Evolutionary conservation across 2,888 invertebrate species (phyloP).

Genomic region (Rugalucina vietnamica): DNA sequence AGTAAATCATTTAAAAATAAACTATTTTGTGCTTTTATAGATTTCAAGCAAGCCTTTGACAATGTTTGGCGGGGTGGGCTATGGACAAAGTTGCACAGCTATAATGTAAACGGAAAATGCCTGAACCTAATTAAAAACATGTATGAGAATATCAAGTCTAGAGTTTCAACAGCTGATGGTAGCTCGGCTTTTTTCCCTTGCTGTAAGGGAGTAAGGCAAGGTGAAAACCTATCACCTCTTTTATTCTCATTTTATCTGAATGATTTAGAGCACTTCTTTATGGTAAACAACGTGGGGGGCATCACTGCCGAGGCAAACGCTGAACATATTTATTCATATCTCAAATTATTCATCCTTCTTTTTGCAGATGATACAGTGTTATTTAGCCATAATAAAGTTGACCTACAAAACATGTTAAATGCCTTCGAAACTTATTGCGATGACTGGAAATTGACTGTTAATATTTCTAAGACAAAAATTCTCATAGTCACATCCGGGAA

Average conservation of each 20-base stretch:
- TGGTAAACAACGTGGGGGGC: not conserved
- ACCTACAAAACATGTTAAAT: conserved; percentile 14
- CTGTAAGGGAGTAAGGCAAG: conserved; percentile 13
- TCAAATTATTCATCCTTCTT: conserved; percentile 31
- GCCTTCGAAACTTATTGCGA: conserved; percentile 2
- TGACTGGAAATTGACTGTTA: conserved; percentile 11
- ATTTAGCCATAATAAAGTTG: not conserved
- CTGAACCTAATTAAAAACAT: conserved; percentile 23
- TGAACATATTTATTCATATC: not conserved
- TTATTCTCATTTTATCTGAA: conserved; percentile 22
- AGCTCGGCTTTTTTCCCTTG: not conserved
- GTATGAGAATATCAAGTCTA: conserved; percentile 22
- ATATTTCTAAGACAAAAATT: not conserved
- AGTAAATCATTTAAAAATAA: conserved; percentile 13
- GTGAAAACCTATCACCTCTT: conserved; percentile 27
- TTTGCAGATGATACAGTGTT: conserved; percentile 32
- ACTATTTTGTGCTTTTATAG: conserved; percentile 32
- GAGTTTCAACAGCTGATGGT: not conserved
- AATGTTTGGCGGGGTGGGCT: conserved; percentile 26
- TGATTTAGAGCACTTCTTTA: not conserved
- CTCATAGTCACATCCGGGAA: not conserved
- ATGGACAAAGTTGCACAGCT: conserved; percentile 22
- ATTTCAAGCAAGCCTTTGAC: conserved; percentile 35
- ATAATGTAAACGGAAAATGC: conserved; percentile 37
- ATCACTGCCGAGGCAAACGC: not conserved